Conservation (phyloP, 2,888 invertebrate species). For the Caenorhabditis sp. region DNA sequence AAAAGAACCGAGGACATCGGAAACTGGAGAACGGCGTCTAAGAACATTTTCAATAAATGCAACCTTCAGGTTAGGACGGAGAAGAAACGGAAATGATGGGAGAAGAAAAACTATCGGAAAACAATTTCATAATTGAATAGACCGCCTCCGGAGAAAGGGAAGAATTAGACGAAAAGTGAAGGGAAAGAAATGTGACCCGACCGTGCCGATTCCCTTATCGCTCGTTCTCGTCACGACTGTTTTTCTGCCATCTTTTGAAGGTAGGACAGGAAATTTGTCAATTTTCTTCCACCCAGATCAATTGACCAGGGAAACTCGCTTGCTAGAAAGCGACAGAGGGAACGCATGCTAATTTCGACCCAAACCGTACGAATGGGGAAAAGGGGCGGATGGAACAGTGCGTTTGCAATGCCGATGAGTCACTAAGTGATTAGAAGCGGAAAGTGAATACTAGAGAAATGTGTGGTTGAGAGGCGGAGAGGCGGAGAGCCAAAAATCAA, state of each 20-base stretch:
- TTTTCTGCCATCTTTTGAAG: not conserved
- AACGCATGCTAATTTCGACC: constrained; percentile 17
- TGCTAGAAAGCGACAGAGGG: constrained; percentile 8
- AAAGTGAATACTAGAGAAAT: not conserved
- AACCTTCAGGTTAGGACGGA: not conserved
- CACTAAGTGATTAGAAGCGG: constrained; percentile 1
- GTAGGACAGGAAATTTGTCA: too few species aligned
- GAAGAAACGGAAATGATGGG: not conserved
- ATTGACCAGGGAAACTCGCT: too few species aligned
- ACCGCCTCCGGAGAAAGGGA: constrained; percentile 3
- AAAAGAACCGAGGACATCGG: constrained; percentile 7
- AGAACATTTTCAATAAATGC: too few species aligned
- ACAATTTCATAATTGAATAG: constrained; percentile 21
- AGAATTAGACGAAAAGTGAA: constrained; percentile 26
- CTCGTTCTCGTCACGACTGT: not conserved
- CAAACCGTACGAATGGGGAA: constrained; percentile 9
- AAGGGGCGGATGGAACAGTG: not conserved
- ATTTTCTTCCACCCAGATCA: too few species aligned
- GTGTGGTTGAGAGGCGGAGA: not conserved
- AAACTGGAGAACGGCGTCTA: too few species aligned
- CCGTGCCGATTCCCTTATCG: not conserved
- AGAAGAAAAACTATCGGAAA: constrained; percentile 8
- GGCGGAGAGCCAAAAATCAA: constrained; percentile 15
- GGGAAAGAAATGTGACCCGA: not conserved
- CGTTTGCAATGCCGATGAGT: not conserved